Base-by-base conservation (phyloP, 2,888 invertebrate genomes). In the Morpho helenor region DNA sequence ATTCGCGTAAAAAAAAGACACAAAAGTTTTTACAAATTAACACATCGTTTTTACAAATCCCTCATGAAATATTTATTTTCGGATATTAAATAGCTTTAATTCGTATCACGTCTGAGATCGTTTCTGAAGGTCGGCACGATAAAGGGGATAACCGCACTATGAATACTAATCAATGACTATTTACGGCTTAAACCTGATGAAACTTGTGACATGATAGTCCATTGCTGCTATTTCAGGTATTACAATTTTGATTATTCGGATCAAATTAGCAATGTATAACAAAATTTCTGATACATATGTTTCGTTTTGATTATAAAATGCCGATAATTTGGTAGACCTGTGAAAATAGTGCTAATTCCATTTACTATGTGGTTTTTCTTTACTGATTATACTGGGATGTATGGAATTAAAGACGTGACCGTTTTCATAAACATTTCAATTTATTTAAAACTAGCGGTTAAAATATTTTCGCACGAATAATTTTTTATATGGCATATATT, bases 81-180 rank as follows among this genome's bases (percentile, higher is more conserved):
- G 31, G 49, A 46, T 43, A 56, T 58, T 56, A 46, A 49, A 46
- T 41, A 52, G 52, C 52, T 49, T 8, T 52, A 45, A 60, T 51
- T 58, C 61, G 16, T 48, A 56, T 58, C 61, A 61, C 61, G 58
- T 61, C 52, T 47, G 10, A 22, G 44, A 41, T 43, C 51, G 52
- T 40, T 49, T 55, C 45, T 56, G 58, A 58, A 61, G 61, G 58
- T 56, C 52, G 55, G 41, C 46, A 31, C 52, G 52, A 56, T 61
- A 48, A 57, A 55, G 52, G 52, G 39, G 49, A 42, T 58, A 61
- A 58, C 55, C 52, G 49, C 52, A 58, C 52, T 46, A 42, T 52
- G 61, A 58, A 61, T 61, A 58, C 56, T 56, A 61, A 61, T 49
- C 57, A 61, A 61, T 47, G 41, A 42, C 40, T 54, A 54, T 52